Conservation (phyloP, 2,113 vertebrate species). For the Cyprinodon brontotheroides region DNA sequence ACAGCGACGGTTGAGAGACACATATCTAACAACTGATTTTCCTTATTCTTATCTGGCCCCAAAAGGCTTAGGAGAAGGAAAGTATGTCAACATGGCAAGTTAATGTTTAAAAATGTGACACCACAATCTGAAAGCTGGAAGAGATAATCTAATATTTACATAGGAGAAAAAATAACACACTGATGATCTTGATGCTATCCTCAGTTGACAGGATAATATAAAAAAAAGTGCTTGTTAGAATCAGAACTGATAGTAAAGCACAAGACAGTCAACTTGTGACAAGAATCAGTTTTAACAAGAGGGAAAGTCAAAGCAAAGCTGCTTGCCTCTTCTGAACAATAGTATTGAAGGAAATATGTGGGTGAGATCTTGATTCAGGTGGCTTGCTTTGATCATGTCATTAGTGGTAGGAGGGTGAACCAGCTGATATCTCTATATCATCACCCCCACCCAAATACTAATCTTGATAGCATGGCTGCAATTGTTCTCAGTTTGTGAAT, state of each 20-base stretch:
- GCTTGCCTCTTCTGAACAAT: conserved; percentile 3
- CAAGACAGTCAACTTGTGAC: conserved; percentile 7
- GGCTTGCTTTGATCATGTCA: conserved; percentile 26
- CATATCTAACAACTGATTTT: conserved; percentile 26
- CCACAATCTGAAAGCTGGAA: conserved; percentile 2
- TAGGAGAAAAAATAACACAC: conserved; percentile 39
- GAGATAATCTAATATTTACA: conserved; percentile 34
- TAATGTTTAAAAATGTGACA: background rate
- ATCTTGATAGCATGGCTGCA: background rate
- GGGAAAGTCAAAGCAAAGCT: background rate
- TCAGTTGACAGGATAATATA: conserved; percentile 12
- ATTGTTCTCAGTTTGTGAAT: background rate
- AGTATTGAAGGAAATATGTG: conserved; percentile 21
- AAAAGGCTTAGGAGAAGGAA: conserved; percentile 16
- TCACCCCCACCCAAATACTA: background rate
- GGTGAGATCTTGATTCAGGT: conserved; percentile 31
- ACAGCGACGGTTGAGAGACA: conserved; percentile 21
- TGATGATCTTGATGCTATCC: conserved; percentile 26
- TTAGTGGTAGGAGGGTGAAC: conserved; percentile 19
- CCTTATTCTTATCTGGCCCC: conserved; percentile 26
- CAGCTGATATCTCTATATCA: conserved; percentile 9
- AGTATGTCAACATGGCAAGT: conserved; percentile 7
- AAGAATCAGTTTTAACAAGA: conserved; percentile 1
- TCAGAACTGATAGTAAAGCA: background rate
- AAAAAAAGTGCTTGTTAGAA: background rate